Conservation (phyloP, 1,140 invertebrate species). For the Sitobion miscanthi region DNA sequence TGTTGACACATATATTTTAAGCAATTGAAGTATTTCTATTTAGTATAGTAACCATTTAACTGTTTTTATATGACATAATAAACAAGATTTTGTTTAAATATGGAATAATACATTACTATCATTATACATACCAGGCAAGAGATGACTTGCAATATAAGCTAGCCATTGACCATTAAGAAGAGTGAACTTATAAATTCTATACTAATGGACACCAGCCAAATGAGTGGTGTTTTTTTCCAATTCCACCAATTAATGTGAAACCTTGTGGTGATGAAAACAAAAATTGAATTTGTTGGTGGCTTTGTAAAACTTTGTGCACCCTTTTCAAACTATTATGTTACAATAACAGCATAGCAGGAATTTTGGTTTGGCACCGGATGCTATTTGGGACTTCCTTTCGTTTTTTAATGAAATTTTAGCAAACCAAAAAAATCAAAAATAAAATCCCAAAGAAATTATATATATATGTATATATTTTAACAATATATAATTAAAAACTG, state of each 20-base stretch:
- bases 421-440: background rate
- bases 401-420: background rate
- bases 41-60: background rate
- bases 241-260: background rate
- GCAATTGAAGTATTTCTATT: background rate
- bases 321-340: conserved; percentile 22
- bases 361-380: conserved; percentile 24
- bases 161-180: background rate
- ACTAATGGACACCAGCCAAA: conserved; percentile 31
- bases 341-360: background rate
- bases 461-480: background rate
- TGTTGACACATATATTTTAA: background rate
- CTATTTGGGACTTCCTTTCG: background rate
- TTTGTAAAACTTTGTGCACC: background rate
- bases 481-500: background rate
- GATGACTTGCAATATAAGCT: background rate
- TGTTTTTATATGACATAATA: background rate
- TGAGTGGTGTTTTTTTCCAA: background rate
- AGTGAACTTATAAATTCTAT: background rate
- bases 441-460: background rate
- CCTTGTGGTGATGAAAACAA: conserved; percentile 12
- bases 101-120: background rate
- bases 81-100: background rate
- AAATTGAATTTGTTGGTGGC: background rate
- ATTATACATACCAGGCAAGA: background rate